phyloP scores from a whole-genome alignment of 2,797 vertebrate species.

The Dryobates pubescens region DNA sequence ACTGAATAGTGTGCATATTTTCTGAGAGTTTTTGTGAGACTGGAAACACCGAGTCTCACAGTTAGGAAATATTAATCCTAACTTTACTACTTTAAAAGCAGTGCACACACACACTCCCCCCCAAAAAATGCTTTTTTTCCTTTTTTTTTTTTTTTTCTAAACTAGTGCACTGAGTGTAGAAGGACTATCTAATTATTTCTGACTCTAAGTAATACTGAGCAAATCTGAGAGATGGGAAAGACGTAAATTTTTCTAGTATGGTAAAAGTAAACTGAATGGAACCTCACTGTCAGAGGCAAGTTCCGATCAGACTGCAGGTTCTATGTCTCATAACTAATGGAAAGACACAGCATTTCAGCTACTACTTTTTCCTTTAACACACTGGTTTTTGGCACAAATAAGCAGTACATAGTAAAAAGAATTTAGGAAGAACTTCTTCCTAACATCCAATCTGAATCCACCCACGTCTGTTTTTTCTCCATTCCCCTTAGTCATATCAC shows the following conservation, averaged over 20 bases:
- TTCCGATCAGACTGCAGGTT: background rate
- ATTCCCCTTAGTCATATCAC: too few species aligned
- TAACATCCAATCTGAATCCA: too few species aligned
- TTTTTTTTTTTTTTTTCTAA: background rate
- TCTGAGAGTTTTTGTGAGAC: background rate
- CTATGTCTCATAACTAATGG: background rate
- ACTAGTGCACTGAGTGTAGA: background rate
- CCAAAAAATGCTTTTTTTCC: too few species aligned
- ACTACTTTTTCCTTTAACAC: background rate
- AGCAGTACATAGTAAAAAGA: background rate
- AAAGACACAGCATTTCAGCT: background rate
- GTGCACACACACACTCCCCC: too few species aligned
- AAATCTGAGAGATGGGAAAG: background rate
- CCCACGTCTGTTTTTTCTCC: too few species aligned
- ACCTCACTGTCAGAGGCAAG: background rate
- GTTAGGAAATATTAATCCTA: background rate
- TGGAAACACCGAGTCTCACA: background rate
- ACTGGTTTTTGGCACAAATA: background rate
- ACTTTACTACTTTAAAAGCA: background rate
- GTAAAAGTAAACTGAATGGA: background rate
- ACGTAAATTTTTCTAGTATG: background rate
- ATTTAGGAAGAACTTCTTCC: too few species aligned
- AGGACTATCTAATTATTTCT: background rate
- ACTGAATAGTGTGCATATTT: accelerated
- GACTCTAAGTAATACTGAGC: background rate